Evolutionary conservation across 2,888 invertebrate genomes (phyloP).

Genomic region (Andrena chrysosceles): DNA sequence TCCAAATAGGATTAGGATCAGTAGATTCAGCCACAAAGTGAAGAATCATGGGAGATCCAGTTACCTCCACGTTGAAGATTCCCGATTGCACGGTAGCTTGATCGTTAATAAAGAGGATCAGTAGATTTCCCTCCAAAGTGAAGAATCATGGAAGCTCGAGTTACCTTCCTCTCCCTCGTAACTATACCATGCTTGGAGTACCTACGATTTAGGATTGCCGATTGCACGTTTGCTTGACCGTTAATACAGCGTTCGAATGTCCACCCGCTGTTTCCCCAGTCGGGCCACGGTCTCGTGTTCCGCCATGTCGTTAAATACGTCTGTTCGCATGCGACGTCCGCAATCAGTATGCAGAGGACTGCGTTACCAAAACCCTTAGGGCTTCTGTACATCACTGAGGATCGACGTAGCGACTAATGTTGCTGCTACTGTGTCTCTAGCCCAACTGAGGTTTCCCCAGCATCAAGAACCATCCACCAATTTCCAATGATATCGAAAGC

Average conservation of each 20-base stretch:
- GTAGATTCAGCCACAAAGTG: no score
- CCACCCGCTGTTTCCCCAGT: neutral
- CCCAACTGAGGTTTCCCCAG: no score
- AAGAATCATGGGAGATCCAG: no score
- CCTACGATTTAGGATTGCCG: neutral
- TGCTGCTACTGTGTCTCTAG: neutral
- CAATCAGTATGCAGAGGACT: conserved; percentile 4
- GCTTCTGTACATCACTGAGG: neutral
- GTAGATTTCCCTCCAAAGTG: no score
- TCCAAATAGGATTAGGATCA: no score
- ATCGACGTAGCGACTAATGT: neutral
- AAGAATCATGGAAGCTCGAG: no score
- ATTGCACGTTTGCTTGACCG: neutral
- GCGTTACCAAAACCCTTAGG: neutral
- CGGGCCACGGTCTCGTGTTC: neutral
- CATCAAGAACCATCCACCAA: no score
- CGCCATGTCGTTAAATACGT: conserved; percentile 1
- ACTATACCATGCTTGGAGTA: neutral
- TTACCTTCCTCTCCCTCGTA: no score
- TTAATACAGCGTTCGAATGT: neutral
- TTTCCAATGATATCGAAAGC: no score
- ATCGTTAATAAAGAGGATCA: no score
- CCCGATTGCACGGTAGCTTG: no score
- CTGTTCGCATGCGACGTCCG: conserved; percentile 1
- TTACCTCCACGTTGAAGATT: no score